Evolutionary conservation across 2,113 vertebrate species (phyloP).

Genomic region (Canis aureus): DNA sequence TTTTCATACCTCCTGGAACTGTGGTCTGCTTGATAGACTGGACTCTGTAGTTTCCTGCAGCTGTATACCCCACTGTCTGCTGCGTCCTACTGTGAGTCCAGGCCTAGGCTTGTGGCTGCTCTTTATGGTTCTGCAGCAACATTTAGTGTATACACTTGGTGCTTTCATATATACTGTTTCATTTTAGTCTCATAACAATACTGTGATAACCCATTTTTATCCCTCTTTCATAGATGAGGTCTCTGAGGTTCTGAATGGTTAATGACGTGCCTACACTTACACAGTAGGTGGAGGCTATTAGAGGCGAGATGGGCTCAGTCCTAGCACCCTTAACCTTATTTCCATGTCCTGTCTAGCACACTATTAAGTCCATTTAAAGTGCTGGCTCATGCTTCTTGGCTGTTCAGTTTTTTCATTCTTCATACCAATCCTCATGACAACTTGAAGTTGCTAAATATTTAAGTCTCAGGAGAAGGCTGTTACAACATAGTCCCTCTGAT

Average conservation of each 20-base stretch:
- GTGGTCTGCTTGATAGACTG: not conserved
- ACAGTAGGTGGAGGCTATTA: not conserved
- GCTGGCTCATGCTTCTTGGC: not conserved
- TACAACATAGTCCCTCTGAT: constrained; percentile 57
- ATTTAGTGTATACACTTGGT: not conserved
- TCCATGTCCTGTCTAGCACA: not conserved
- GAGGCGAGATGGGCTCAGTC: not conserved
- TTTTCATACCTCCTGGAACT: not conserved
- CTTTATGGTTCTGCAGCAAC: not conserved
- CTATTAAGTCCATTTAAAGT: constrained; percentile 47
- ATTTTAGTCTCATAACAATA: not conserved
- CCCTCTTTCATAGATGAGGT: not conserved
- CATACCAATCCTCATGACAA: constrained; percentile 38
- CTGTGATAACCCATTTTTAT: not conserved
- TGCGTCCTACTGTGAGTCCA: not conserved
- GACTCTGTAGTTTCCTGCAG: not conserved
- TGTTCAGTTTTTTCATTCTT: not conserved
- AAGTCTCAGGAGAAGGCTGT: constrained; percentile 39
- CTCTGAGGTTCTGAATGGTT: not conserved
- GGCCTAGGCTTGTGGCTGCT: not conserved
- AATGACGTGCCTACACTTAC: not conserved
- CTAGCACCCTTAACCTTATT: not conserved
- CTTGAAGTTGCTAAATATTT: constrained; percentile 60
- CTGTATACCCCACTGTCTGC: not conserved
- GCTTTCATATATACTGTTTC: not conserved